phyloP scores from a whole-genome alignment of 2,113 vertebrate genomes.

The Argyrosomus japonicus region DNA sequence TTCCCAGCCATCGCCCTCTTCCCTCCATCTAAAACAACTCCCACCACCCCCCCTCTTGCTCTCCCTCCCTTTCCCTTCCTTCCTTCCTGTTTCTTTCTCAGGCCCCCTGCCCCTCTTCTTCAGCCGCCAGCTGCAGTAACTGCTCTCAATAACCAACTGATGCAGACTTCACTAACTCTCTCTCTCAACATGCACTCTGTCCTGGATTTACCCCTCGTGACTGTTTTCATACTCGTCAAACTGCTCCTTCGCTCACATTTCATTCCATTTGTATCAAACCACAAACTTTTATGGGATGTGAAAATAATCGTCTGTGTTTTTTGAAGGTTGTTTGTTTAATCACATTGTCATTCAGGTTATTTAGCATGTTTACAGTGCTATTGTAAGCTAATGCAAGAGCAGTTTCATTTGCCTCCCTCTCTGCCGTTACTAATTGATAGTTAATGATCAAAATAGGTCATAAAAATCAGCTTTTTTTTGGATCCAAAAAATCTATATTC shows the following conservation, averaged over 20 bases:
- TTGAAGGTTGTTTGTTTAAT: slow-evolving; percentile 30
- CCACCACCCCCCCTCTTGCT: neutral
- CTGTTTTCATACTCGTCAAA: slow-evolving; percentile 2
- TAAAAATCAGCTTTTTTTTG: slow-evolving; percentile 2
- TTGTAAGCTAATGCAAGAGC: slow-evolving; percentile 3
- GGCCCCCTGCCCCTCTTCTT: slow-evolving; percentile 2
- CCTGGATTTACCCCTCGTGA: neutral
- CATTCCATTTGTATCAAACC: neutral
- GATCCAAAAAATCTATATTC: neutral
- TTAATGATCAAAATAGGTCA: neutral
- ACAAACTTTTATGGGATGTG: neutral
- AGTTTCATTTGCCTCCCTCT: slow-evolving; percentile 61
- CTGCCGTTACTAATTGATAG: slow-evolving; percentile 25
- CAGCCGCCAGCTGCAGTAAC: slow-evolving; percentile 35
- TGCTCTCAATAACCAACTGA: slow-evolving; percentile 47
- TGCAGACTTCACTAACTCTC: slow-evolving; percentile 17
- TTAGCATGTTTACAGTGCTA: slow-evolving; percentile 37
- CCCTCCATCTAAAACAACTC: slow-evolving; percentile 37
- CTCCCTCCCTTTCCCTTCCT: slow-evolving; percentile 35
- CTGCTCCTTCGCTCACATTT: slow-evolving; percentile 20
- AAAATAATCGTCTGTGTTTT: neutral
- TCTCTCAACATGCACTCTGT: neutral
- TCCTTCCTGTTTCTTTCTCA: slow-evolving; percentile 61
- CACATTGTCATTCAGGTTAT: slow-evolving; percentile 4
- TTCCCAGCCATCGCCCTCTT: slow-evolving; percentile 75